These are phyloP conservation scores for Halcyon smyrnensis DNA, from an alignment of 2,797 vertebrate genomes.

Conservation along the genomic window DNA sequence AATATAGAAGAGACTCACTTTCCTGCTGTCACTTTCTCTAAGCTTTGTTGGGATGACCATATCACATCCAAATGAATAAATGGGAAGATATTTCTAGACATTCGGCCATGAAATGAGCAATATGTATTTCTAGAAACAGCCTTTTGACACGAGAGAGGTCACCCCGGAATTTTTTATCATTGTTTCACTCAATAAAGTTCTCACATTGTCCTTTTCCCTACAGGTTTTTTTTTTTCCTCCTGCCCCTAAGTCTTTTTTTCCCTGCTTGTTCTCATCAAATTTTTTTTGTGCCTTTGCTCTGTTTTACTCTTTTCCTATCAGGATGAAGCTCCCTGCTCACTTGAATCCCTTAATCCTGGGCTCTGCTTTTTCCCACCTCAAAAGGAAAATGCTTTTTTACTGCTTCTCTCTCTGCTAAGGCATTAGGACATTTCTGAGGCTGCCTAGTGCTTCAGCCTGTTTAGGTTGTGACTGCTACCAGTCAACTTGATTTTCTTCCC, in stretches of 20 bases:
- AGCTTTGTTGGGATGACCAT: neutral
- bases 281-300: neutral
- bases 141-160: neutral
- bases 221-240: neutral
- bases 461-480: neutral
- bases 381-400: neutral
- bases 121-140: neutral
- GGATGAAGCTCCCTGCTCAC: neutral
- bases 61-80: neutral
- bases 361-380: neutral
- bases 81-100: neutral
- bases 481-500: neutral
- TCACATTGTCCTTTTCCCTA: neutral
- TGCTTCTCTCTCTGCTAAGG: neutral
- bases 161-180: neutral
- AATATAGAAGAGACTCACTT: neutral
- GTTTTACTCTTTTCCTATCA: neutral
- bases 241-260: neutral
- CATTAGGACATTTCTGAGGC: neutral
- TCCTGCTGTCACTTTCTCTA: neutral
- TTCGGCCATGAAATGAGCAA: fast-evolving
- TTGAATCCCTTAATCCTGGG: neutral
- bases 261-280: neutral
- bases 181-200: neutral
- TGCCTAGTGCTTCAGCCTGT: neutral